Evolutionary conservation across 2,113 vertebrate genomes (phyloP).

Genomic region (Chrysemys picta): DNA sequence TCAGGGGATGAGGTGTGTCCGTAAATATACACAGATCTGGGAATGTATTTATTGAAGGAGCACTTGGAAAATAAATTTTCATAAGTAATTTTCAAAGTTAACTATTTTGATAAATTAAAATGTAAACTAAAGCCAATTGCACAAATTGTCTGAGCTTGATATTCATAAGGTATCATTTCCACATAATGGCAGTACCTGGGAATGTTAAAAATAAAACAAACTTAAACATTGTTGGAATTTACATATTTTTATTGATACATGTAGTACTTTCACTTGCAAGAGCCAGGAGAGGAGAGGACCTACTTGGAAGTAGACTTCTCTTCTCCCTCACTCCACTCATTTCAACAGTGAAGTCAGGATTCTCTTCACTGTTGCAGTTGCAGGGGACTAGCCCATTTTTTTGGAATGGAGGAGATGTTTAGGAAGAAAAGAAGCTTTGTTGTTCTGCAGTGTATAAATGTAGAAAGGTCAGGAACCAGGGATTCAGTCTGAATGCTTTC

Average conservation of each 20-base stretch:
- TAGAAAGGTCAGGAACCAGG: not conserved
- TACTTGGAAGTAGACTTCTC: conserved; percentile 9
- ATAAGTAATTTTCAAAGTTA: not conserved
- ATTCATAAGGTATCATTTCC: not conserved
- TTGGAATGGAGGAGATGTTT: not conserved
- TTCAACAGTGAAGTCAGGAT: not conserved
- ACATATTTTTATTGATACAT: not conserved
- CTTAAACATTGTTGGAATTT: not conserved
- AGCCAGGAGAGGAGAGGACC: not conserved
- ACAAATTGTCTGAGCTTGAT: not conserved
- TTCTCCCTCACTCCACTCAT: not conserved
- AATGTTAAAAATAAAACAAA: not conserved
- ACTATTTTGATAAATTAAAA: not conserved
- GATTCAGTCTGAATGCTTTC: not conserved
- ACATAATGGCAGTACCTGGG: not conserved
- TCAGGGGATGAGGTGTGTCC: not conserved
- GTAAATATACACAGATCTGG: fast-evolving
- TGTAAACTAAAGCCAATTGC: not conserved
- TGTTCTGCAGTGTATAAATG: not conserved
- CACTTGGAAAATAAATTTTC: not conserved
- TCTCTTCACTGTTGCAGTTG: not conserved
- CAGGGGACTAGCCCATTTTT: not conserved
- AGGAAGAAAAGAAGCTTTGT: not conserved
- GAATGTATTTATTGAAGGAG: not conserved
- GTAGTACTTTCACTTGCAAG: not conserved